Evolutionary conservation across 2,888 invertebrate species (phyloP), one percentile per base, ranked within the genome.

Genomic region (Biston stratarius): DNA sequence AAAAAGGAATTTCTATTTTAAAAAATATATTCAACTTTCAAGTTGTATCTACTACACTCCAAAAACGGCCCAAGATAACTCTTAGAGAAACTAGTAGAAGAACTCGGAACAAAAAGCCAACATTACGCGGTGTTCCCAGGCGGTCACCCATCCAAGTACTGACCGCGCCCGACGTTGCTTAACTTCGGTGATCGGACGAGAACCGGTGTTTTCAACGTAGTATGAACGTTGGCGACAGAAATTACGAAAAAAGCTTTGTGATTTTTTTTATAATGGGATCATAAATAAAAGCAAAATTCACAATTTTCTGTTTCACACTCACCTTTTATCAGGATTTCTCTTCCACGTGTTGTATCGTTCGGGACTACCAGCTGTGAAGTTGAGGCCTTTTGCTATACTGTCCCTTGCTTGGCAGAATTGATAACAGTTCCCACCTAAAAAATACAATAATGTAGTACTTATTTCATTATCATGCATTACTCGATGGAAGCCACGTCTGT

Each of bases 181-280:
- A 89, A 91, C 90, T 91, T 90, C 91, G 90, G 91, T 91, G 91
- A 91, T 91, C 91, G 89, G 90, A 91, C 89, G 90, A 91, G 90
- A 91, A 89, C 89, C 59, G 59, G 59, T 59, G 59, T 48, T 74
- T 83, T 84, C 85, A 87, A 84, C 84, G 79, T 86, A 79, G 85
- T 84, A 84, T 86, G 85, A 59, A 83, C 83, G 83, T 84, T 85
- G 84, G 81, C 83, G 77, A 77, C 0, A 66, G 8, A 12, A 0
- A 3, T 3, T 9, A 9, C 9, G 48, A 64, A 70, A 61, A 67
- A 71, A 63, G 69, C 70, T 65, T 12, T 14, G n/a, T 15, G 42
- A 38, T 38, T 38, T 24, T n/a, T n/a, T n/a, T n/a, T n/a, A n/a
- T n/a, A n/a, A n/a, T n/a, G n/a, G n/a, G n/a, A n/a, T n/a, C n/a